phyloP scores from a whole-genome alignment of 2,113 vertebrate species.

The Callipepla squamata region DNA sequence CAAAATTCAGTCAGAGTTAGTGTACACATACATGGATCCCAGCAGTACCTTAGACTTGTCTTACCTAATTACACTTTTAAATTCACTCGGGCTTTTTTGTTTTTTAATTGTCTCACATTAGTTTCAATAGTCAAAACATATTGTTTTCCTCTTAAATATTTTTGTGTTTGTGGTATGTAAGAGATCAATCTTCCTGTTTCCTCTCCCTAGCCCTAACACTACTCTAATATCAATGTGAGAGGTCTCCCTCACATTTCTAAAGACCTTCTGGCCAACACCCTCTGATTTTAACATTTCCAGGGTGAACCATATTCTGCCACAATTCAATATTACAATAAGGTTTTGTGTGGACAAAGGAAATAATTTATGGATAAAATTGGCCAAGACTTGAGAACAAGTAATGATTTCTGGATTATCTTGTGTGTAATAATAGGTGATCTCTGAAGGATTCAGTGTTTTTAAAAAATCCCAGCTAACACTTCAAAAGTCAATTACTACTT shows the following conservation, averaged over 20 bases:
- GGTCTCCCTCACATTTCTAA: fast-evolving
- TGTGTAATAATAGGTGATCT: neutral
- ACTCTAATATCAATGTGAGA: neutral
- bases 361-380: neutral
- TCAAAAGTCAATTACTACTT: neutral
- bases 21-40: neutral
- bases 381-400: neutral
- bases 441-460: neutral
- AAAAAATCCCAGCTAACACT: neutral
- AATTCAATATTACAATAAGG: neutral
- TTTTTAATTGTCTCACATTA: neutral
- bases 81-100: neutral
- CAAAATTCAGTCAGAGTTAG: neutral
- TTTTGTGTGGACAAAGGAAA: neutral
- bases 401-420: neutral
- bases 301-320: neutral
- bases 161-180: neutral
- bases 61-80: neutral
- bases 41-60: neutral
- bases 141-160: neutral
- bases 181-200: neutral
- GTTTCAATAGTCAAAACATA: neutral
- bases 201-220: neutral
- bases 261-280: neutral
- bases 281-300: neutral